These are phyloP conservation scores for Neelides sp. DNA, from an alignment of 1,140 invertebrate species.

Conservation along the genomic window DNA sequence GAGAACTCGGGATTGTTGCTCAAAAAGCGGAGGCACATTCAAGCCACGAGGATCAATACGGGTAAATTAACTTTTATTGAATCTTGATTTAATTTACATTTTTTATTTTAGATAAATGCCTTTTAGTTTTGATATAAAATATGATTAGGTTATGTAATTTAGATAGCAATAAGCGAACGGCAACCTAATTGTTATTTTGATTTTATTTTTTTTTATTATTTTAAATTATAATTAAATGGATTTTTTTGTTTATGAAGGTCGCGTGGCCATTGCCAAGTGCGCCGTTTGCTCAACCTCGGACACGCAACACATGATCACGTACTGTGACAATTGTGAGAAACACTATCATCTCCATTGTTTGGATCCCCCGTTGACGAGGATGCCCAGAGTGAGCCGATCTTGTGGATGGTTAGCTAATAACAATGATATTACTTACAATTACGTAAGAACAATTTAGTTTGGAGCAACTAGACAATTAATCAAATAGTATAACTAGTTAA, in stretches of 20 bases:
- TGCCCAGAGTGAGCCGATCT: slow-evolving; percentile 88
- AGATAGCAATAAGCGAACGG: too few species aligned
- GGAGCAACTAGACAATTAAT: background rate
- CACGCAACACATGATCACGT: slow-evolving; percentile 76
- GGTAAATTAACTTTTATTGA: too few species aligned
- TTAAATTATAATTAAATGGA: slow-evolving; percentile 18
- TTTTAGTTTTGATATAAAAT: too few species aligned
- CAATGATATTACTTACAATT: slow-evolving; percentile 4
- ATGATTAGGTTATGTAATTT: too few species aligned
- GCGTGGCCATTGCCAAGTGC: slow-evolving; percentile 48
- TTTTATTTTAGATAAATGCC: too few species aligned
- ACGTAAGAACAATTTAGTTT: too few species aligned
- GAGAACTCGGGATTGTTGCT: too few species aligned
- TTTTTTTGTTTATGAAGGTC: slow-evolving; percentile 36
- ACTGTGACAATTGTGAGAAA: slow-evolving; percentile 84
- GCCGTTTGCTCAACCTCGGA: slow-evolving; percentile 66
- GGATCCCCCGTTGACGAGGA: slow-evolving; percentile 74
- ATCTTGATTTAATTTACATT: too few species aligned
- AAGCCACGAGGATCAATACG: too few species aligned
- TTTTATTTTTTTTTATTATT: too few species aligned
- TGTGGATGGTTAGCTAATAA: slow-evolving; percentile 61
- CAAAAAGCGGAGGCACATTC: too few species aligned
- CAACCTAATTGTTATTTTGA: too few species aligned
- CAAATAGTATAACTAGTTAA: background rate
- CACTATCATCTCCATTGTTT: slow-evolving; percentile 89